Percentiles rank a stretch among this genome's conserved stretches.
Evolutionary conservation across 2,113 vertebrate species (phyloP).

Genomic region (Ammodramus savannarum): DNA sequence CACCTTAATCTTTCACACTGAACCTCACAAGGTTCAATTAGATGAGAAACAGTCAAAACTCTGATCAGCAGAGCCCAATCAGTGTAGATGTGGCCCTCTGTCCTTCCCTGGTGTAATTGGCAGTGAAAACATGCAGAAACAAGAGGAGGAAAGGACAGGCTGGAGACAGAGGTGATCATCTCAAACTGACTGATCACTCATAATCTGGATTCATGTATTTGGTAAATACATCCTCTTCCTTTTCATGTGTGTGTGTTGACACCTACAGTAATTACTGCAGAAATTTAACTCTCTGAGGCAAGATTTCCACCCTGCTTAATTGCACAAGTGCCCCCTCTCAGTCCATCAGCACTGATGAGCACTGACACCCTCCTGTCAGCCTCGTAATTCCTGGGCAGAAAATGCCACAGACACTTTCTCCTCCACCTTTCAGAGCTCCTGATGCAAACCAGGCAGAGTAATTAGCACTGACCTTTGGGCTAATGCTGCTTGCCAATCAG

Average conservation of each 20-base stretch:
- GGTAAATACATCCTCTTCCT: slow-evolving; percentile 7
- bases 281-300: slow-evolving; percentile 54
- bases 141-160: not conserved
- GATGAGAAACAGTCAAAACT: not conserved
- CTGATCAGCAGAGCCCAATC: not conserved
- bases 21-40: not conserved
- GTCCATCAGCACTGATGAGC: slow-evolving; percentile 34
- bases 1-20: not conserved
- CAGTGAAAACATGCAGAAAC: not conserved
- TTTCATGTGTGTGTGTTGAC: not conserved
- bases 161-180: not conserved
- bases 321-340: slow-evolving; percentile 6
- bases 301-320: slow-evolving; percentile 50
- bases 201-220: not conserved
- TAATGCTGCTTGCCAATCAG: slow-evolving; percentile 48
- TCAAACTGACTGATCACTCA: slow-evolving; percentile 12
- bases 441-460: slow-evolving; percentile 60
- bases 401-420: slow-evolving; percentile 58
- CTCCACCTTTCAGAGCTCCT: slow-evolving; percentile 58
- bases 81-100: not conserved
- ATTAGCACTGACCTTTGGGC: slow-evolving; percentile 68
- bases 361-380: slow-evolving; percentile 52
- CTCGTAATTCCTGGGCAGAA: slow-evolving; percentile 63
- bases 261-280: slow-evolving; percentile 52
- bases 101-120: not conserved